These are phyloP conservation scores for Ageneiosus marmoratus DNA, from an alignment of 2,113 vertebrate genomes.

Conservation along the genomic window DNA sequence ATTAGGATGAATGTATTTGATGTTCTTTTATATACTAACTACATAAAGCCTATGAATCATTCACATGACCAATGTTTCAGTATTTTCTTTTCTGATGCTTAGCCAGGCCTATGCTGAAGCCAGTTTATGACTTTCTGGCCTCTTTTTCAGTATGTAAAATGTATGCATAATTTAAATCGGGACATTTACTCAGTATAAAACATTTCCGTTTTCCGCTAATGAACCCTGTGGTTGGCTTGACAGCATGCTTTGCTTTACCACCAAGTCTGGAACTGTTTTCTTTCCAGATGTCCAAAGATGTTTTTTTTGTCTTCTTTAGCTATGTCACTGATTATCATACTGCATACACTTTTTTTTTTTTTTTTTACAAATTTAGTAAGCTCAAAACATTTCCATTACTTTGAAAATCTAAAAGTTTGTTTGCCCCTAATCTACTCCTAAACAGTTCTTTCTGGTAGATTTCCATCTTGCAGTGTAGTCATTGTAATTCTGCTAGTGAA, in stretches of 20 bases:
- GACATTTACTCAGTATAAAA: conserved; percentile 15
- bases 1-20: conserved; percentile 2
- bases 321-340: neutral
- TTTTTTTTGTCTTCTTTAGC: neutral
- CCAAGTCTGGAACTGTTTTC: conserved; percentile 15
- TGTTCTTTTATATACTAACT: neutral
- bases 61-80: conserved; percentile 4
- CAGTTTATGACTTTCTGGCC: conserved; percentile 4
- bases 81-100: conserved; percentile 19
- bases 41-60: conserved; percentile 17
- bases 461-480: conserved; percentile 28
- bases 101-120: neutral
- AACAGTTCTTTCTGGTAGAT: conserved; percentile 13
- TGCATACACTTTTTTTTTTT: neutral
- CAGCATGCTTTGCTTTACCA: neutral
- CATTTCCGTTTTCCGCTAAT: conserved; percentile 16
- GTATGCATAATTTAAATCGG: conserved; percentile 19
- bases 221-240: neutral
- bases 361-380: conserved; percentile 1
- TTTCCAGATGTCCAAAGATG: neutral
- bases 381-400: conserved; percentile 1
- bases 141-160: conserved; percentile 19
- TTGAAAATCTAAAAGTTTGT: neutral
- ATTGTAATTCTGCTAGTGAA: conserved; percentile 27
- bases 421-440: neutral